phyloP scores from a whole-genome alignment of 2,888 invertebrate species.

The Ichneumoninae sp. region DNA sequence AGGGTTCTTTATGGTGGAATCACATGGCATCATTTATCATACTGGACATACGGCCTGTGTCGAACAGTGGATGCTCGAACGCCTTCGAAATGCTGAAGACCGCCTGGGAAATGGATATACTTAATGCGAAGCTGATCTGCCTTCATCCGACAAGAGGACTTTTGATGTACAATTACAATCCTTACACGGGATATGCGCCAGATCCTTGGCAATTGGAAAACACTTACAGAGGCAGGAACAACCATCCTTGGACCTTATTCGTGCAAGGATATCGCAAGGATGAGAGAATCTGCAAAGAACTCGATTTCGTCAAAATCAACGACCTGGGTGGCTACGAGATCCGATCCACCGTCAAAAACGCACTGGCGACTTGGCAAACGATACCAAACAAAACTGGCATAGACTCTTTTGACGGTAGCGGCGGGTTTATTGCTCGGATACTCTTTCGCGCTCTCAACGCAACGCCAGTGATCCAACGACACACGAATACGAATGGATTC shows the following conservation, averaged over 20 bases:
- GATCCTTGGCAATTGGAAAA: constrained; percentile 57
- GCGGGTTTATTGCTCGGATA: background rate
- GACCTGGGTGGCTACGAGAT: constrained; percentile 45
- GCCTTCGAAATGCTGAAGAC: constrained; percentile 56
- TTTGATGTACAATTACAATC: constrained; percentile 68
- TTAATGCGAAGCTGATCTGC: constrained; percentile 66
- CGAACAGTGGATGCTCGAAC: constrained; percentile 53
- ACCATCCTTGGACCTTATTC: constrained; percentile 47
- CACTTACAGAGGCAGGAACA: background rate
- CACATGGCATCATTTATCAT: constrained; percentile 61
- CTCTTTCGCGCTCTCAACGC: constrained; percentile 30
- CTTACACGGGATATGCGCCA: constrained; percentile 61
- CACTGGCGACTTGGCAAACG: background rate
- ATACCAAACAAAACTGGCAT: background rate
- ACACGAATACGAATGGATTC: background rate
- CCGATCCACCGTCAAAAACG: background rate
- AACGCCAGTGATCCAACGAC: background rate
- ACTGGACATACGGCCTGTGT: constrained; percentile 17
- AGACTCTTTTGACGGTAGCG: background rate
- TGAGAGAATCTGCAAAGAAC: constrained; percentile 2
- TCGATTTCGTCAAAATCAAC: constrained; percentile 34
- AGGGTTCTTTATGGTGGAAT: constrained; percentile 69
- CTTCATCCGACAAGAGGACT: constrained; percentile 24
- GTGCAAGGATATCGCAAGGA: background rate
- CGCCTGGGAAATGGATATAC: constrained; percentile 66